Evolutionary conservation across 2,888 invertebrate species (phyloP).

Genomic region (Parasteatoda lunata): DNA sequence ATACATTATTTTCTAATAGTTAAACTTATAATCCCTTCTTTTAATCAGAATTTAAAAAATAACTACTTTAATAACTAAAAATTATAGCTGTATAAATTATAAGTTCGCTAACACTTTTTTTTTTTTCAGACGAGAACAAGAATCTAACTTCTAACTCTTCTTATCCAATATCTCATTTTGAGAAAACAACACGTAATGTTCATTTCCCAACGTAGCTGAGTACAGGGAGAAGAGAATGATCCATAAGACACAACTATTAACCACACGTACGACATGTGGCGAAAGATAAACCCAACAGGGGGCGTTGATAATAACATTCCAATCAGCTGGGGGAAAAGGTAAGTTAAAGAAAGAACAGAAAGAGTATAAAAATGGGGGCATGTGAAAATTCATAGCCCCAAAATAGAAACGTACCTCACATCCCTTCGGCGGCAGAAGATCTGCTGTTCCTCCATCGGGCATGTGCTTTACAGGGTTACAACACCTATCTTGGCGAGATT

Average conservation of each 20-base stretch:
- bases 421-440: conserved; percentile 58
- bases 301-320: background rate
- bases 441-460: conserved; percentile 59
- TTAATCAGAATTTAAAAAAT: no score
- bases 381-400: conserved; percentile 43
- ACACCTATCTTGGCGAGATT: conserved; percentile 7
- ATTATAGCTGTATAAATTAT: no score
- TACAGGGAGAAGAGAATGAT: background rate
- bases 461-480: conserved; percentile 58
- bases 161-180: background rate
- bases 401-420: conserved; percentile 67
- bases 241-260: background rate
- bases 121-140: no score
- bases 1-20: no score
- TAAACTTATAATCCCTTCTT: no score
- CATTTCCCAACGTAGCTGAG: background rate
- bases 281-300: background rate
- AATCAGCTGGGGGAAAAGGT: background rate
- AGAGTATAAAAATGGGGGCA: conserved; percentile 31
- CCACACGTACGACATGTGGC: background rate
- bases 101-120: no score
- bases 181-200: background rate
- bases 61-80: no score
- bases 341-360: background rate
- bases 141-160: no score